These are phyloP conservation scores for Sardinella longiceps DNA, from an alignment of 2,797 vertebrate genomes.

Conservation along the genomic window DNA sequence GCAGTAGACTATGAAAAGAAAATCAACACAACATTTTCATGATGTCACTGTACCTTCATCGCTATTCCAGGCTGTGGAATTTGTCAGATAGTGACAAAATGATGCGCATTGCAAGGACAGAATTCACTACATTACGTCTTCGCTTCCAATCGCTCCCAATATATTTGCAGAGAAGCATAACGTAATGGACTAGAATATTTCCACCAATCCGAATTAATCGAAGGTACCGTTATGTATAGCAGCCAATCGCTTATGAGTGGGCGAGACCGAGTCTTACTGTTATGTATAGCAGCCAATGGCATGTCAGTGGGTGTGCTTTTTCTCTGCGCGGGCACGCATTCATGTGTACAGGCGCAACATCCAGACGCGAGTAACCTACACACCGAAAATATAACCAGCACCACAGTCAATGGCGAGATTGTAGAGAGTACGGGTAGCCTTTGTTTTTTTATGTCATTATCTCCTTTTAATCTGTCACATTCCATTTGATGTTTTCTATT, in stretches of 20 bases:
- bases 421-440: neutral
- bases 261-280: conserved; percentile 53
- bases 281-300: conserved; percentile 10
- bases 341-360: conserved; percentile 42
- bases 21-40: neutral
- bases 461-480: neutral
- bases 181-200: conserved; percentile 67
- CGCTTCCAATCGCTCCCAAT: conserved; percentile 68
- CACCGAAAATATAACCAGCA: neutral
- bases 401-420: neutral
- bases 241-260: conserved; percentile 69
- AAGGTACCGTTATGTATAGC: conserved; percentile 67
- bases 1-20: neutral
- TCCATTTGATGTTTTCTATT: neutral
- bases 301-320: neutral
- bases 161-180: conserved; percentile 71
- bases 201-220: conserved; percentile 65
- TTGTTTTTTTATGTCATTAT: neutral
- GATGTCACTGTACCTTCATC: conserved; percentile 75
- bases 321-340: conserved; percentile 58
- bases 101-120: conserved; percentile 74
- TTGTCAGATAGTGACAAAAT: conserved; percentile 67
- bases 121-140: conserved; percentile 81
- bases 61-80: conserved; percentile 70
- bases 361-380: neutral